phyloP scores from a whole-genome alignment of 2,797 vertebrate species.

The Hybognathus amarus region DNA sequence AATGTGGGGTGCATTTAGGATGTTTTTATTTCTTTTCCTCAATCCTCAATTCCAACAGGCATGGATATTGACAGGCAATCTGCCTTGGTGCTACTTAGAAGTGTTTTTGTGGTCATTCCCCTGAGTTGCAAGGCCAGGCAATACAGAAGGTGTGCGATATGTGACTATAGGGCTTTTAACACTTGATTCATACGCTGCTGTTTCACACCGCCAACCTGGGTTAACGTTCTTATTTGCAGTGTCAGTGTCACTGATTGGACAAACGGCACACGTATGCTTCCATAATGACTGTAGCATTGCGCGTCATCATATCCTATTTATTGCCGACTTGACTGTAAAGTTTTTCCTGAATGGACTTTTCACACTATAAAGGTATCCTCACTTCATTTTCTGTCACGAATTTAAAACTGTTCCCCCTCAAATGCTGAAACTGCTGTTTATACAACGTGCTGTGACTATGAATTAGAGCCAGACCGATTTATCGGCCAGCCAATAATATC shows the following conservation, averaged over 20 bases:
- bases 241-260: neutral
- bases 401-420: neutral
- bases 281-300: neutral
- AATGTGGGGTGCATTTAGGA: slow-evolving; percentile 2
- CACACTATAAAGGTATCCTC: neutral
- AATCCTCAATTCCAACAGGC: neutral
- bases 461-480: too few species aligned
- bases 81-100: neutral
- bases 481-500: too few species aligned
- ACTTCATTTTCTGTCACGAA: neutral
- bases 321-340: neutral
- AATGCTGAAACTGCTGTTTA: neutral
- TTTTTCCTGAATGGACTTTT: neutral
- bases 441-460: too few species aligned
- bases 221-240: neutral
- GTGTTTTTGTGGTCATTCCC: slow-evolving; percentile 7
- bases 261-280: neutral
- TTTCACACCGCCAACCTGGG: neutral
- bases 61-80: slow-evolving; percentile 8
- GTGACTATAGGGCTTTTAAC: neutral
- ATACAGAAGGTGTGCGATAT: neutral
- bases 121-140: neutral
- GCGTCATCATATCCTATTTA: neutral
- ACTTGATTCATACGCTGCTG: neutral
- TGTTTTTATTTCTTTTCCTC: slow-evolving; percentile 24